Evolutionary conservation across 2,888 invertebrate species (phyloP).

Genomic region (Cryptosula pallasiana): DNA sequence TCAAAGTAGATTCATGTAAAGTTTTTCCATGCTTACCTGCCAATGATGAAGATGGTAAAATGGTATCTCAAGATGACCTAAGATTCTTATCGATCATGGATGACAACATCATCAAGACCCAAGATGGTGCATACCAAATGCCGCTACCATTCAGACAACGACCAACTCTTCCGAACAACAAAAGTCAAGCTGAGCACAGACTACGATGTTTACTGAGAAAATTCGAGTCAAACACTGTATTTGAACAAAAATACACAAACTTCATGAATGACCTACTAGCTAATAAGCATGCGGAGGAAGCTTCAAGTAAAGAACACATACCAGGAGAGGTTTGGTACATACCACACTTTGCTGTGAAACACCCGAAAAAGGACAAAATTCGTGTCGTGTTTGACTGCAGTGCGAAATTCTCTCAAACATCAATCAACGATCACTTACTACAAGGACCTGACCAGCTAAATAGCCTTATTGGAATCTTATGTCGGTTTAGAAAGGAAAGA

Average conservation of each 20-base stretch:
- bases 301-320: background rate
- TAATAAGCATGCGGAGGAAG: background rate
- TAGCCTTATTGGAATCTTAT: slow-evolving; percentile 29
- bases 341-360: background rate
- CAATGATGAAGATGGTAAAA: background rate
- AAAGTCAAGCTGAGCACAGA: background rate
- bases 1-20: background rate
- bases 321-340: background rate
- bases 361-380: slow-evolving; percentile 17
- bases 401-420: slow-evolving; percentile 25
- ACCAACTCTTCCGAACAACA: background rate
- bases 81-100: background rate
- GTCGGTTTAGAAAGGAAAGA: slow-evolving; percentile 28
- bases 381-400: slow-evolving; percentile 31
- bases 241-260: background rate
- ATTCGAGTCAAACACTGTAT: background rate
- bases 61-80: background rate
- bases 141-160: background rate
- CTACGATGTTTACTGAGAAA: background rate
- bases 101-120: background rate
- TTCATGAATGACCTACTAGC: background rate
- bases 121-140: background rate
- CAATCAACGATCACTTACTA: slow-evolving; percentile 28
- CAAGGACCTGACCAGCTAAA: slow-evolving; percentile 31
- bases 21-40: too few species aligned